These are phyloP conservation scores for Trichogramma pretiosum DNA, from an alignment of 1,140 invertebrate species.

Conservation along the genomic window DNA sequence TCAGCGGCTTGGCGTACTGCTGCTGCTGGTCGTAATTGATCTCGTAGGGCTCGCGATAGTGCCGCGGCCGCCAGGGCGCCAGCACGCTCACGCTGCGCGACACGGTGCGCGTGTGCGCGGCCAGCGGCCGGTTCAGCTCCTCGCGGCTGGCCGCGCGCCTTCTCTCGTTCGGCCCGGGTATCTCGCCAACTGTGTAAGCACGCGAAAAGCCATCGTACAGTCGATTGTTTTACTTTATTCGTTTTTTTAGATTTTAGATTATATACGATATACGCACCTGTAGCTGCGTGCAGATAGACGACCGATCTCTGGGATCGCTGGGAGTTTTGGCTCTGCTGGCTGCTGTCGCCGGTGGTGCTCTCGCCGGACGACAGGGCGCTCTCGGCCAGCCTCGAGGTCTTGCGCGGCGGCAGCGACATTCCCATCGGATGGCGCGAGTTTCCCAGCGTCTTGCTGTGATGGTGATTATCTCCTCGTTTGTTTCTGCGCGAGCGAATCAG, in stretches of 20 bases:
- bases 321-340: conserved; percentile 70
- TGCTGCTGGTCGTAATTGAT: conserved; percentile 70
- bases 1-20: conserved; percentile 37
- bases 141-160: conserved; percentile 57
- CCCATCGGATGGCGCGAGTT: conserved; percentile 34
- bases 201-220: conserved; percentile 9
- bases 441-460: conserved; percentile 31
- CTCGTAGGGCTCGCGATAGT: conserved; percentile 63
- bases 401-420: conserved; percentile 31
- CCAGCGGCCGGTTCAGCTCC: conserved; percentile 53
- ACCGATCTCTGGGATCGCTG: conserved; percentile 69
- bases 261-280: conserved; percentile 44
- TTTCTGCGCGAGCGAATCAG: conserved; percentile 24
- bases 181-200: conserved; percentile 55
- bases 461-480: conserved; percentile 37
- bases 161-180: conserved; percentile 56
- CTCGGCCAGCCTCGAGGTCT: conserved; percentile 37
- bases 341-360: conserved; percentile 53
- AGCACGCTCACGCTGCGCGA: conserved; percentile 74
- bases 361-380: conserved; percentile 43
- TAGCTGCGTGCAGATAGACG: conserved; percentile 71
- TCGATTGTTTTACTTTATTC: no score
- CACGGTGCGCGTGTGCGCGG: conserved; percentile 63
- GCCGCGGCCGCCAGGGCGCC: conserved; percentile 71
- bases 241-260: conserved; percentile 7